Evolutionary conservation across 2,888 invertebrate genomes (phyloP), one percentile per base, ranked within the genome.

Genomic region (Campaea margaritaria): DNA sequence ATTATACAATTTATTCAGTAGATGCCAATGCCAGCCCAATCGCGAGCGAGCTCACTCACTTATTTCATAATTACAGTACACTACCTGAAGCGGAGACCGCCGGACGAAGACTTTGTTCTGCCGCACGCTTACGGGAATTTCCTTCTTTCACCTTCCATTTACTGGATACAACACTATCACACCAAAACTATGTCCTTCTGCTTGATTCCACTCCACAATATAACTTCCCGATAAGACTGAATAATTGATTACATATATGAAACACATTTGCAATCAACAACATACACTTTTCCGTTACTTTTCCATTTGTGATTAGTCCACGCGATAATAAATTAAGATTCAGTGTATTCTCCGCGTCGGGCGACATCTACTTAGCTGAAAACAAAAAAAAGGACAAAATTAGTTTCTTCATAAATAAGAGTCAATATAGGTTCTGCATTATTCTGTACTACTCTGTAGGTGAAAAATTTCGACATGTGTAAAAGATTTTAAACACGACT

Each of bases 81-180:
- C 78, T 81, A 79, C 75, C 77, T 78, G 81, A 76, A 82, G 83
- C 83, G 58, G 36, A 72, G 70, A 73, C 69, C 62, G 78, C 70
- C 78, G 84, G 82, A 81, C 79, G 82, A 54, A 56, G 76, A 78
- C 77, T 75, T 82, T 82, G 79, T 79, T 85, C 75, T 68, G 73
- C 78, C 73, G 71, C 78, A 65, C 76, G 75, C 82, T 79, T 81
- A 81, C 89, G 91, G 91, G 91, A 90, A 86, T 81, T 82, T 81
- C 86, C 82, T 71, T 72, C 85, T 82, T 70, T 75, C 83, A 78
- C 87, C 91, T 91, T 91, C 92, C 91, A 89, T 85, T 82, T 81
- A 87, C 82, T 87, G 92, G 92, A 92, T 91, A 92, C 92, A 92
- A 91, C 92, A 91, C 92, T 89, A 83, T 81, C 92, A 89, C 86